Base-by-base conservation (phyloP, 2,797 vertebrate species). In the Echiichthys vipera region DNA sequence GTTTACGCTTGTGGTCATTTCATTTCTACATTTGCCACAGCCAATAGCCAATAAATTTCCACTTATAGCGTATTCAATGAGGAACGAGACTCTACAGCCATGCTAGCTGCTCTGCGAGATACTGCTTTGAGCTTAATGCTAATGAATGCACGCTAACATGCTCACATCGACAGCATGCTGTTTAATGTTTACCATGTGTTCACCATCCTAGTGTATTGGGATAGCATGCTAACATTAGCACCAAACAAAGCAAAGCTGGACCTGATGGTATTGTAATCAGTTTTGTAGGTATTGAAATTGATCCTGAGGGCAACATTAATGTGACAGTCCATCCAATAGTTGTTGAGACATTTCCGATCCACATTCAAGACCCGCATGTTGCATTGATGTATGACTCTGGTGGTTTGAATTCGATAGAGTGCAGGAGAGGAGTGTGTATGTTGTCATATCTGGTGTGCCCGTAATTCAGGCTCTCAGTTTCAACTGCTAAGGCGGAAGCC, bases 1-100 rank as follows among this genome's bases (percentile, higher is more conserved):
- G 29, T 83, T 69, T 39, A 49, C 54, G 24, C 50, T 30, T 59
- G 45, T 30, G 49, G 71, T 74, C 75, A 74, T 68, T 77, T 72
- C 57, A 83, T 84, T 67, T 43, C 43, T 58, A 70, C 81, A 74
- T 74, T 68, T 84, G 80, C 20, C 74, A 65, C 36, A 57, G 66
- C 56, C 29, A 43, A 36, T 49, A 67, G 54, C 58, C 42, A 15
- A 81, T 77, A 36, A 46, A 29, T 78, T 71, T 63, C 42, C 34
- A 43, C 47, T 32, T 36, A 27, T 29, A 18, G 40, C 50, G 68
- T 45, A 46, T 36, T 47, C 51, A 59, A 17, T 22, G 15, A 64
- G 24, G 40, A 63, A 17, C 12, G 24, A 24, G 4, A 46, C 22
- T 17, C 37, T 13, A 3, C 10, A 51, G 54, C n/a, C 15, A n/a